Evolutionary conservation across 2,888 invertebrate species (phyloP).

Genomic region (Trichacis sp.): DNA sequence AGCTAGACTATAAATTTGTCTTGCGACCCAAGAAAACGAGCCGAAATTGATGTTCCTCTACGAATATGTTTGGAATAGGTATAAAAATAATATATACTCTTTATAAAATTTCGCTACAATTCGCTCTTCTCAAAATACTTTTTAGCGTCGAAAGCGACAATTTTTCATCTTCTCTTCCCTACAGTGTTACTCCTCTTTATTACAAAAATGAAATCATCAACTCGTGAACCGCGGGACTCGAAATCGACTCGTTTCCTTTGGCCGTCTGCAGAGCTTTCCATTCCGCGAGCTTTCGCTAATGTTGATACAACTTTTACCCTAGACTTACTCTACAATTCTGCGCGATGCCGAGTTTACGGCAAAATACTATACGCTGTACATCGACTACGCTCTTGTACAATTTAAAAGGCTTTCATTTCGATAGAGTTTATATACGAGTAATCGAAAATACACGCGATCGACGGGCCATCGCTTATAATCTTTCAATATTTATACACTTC

Average conservation of each 20-base stretch:
- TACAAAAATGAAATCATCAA: too few relatives aligned
- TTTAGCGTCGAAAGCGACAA: neutral
- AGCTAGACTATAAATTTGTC: neutral
- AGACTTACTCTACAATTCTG: neutral
- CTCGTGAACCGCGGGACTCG: neutral
- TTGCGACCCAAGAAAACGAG: neutral
- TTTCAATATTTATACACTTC: slow-evolving; percentile 9
- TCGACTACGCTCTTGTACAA: slow-evolving; percentile 6
- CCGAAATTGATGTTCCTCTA: neutral
- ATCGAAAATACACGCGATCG: slow-evolving; percentile 6
- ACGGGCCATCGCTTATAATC: neutral
- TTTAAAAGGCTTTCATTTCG: slow-evolving; percentile 2
- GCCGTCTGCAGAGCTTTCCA: neutral
- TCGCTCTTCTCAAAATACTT: neutral
- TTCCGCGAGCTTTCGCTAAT: too few relatives aligned
- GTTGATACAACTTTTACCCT: neutral
- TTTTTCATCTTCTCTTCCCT: too few relatives aligned
- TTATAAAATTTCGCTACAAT: too few relatives aligned
- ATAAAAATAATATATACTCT: neutral
- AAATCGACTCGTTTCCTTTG: neutral
- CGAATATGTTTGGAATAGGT: neutral
- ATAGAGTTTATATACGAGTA: neutral
- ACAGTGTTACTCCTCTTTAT: too few relatives aligned
- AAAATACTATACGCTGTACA: slow-evolving; percentile 2
- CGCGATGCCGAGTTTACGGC: neutral